phyloP scores from a whole-genome alignment of 2,113 vertebrate genomes.

The Paradoxurus hermaphroditus region DNA sequence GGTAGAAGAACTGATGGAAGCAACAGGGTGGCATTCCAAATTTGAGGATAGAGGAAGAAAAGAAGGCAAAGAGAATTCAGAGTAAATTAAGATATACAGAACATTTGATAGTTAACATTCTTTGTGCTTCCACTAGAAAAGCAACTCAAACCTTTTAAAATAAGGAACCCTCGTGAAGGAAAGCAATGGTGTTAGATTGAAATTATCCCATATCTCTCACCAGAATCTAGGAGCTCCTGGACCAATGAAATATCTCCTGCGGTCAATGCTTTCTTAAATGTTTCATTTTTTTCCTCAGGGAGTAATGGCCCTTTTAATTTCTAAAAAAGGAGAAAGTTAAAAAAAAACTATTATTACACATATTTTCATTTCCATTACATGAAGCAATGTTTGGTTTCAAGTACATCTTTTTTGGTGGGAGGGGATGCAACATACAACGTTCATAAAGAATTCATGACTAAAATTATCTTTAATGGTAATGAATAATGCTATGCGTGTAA shows the following conservation, averaged over 20 bases:
- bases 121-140: neutral
- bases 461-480: neutral
- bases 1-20: neutral
- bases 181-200: neutral
- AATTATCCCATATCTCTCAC: constrained; percentile 74
- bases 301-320: constrained; percentile 66
- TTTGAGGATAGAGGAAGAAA: neutral
- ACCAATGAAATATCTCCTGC: constrained; percentile 84
- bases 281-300: constrained; percentile 74
- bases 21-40: neutral
- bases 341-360: neutral
- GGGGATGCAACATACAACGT: neutral
- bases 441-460: neutral
- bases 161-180: neutral
- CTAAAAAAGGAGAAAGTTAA: constrained; percentile 65
- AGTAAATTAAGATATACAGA: neutral
- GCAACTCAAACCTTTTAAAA: neutral
- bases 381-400: neutral
- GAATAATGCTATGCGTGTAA: neutral
- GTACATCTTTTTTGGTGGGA: accelerated
- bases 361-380: neutral
- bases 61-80: neutral
- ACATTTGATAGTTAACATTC: neutral
- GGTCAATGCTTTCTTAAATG: constrained; percentile 89
- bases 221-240: constrained; percentile 87